Evolutionary conservation across 53 echinoderm and acorn worm species (phyloP), one percentile per base, ranked within the genome.

Genomic region (Echinometra lucunter): DNA sequence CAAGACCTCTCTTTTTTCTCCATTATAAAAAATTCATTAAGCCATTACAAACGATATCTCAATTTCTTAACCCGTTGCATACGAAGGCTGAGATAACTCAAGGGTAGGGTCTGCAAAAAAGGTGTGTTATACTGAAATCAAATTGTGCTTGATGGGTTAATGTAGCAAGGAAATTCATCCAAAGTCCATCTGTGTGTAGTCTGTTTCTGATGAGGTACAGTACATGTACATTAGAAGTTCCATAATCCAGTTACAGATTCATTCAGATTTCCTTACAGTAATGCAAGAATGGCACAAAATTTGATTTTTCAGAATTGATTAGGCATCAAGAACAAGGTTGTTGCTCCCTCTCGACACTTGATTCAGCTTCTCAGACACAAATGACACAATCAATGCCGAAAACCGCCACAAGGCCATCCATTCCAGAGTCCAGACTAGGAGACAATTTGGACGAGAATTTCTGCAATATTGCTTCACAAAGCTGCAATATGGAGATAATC

Each of bases 401-500:
- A 40, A 38, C 78, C 23, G 18, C 78, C 21, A 42, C 1, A 78
- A 42, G 78, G 78, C 21, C 42, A 19, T 78, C 38, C 21, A 42
- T 23, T 78, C 78, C 40, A 42, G 9, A 49, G 49, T 4, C n/a
- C n/a, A n/a, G n/a, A 23, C 78, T 38, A 19, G 38, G 18, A 38
- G 75, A 75, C 40, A 78, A 40, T 78, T 78, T 17, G 18, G 40
- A 78, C 21, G 85, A 85, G 49, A 30, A 85, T 47, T 49, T 49
- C n/a, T 10, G 49, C 85, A 21, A 85, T 85, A 53, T 47, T 85
- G 12, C 8, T 4, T 1, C 3, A 60, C 44, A n/a, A 53, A 57
- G 88, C 55, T 32, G 40, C 81, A 85, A 85, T 85, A 85, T 85
- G 85, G 85, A 47, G 44, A 81, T 81, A 81, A 81, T 81, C 44